Evolutionary conservation across 2,797 vertebrate genomes (phyloP), one percentile per base, ranked within the genome.

Genomic region (Neomorphus geoffroyi): DNA sequence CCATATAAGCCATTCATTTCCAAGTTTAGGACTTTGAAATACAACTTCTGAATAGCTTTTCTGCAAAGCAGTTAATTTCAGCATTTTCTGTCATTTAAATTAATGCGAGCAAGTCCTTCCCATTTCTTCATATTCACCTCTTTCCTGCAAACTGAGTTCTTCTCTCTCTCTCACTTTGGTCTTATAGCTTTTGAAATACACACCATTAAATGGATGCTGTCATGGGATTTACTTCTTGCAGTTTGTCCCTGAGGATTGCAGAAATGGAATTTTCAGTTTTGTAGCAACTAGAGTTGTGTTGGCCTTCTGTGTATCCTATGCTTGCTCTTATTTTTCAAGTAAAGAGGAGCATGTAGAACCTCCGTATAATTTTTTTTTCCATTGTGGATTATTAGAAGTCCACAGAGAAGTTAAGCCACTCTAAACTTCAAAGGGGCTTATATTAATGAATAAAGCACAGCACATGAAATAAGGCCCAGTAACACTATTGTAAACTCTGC

Each of bases 241-340:
- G 66, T 94, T 96, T 90, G 80, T 93, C 93, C 85, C 83, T 61
- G 74, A 94, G 82, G 58, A 89, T 7, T 64, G 32, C 23, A 72
- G 69, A 95, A 96, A 95, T 86, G 26, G 94, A 95, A 90, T 92
- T 91, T 93, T 94, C 48, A 33, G 13, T 91, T 95, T 96, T 93
- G 95, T 57, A 93, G 78, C 75, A 87, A 65, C 37, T 23, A 67
- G 65, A 71, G 51, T 71, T 71, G 57, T 58, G 60, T 70, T 56
- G 41, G 50, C 30, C 65, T 83, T 90, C 50, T 33, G 27, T 10
- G 33, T 57, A 73, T 62, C 60, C 45, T 53, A 8, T 26, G 28
- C 14, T 75, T 41, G 37, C 32, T 3, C 24, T 53, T 53, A 26
- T 72, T 88, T 84, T 80, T 88, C 22, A 48, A 56, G 23, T 39